Base-by-base conservation (phyloP, 2,888 invertebrate species). In the Amiota communis region DNA sequence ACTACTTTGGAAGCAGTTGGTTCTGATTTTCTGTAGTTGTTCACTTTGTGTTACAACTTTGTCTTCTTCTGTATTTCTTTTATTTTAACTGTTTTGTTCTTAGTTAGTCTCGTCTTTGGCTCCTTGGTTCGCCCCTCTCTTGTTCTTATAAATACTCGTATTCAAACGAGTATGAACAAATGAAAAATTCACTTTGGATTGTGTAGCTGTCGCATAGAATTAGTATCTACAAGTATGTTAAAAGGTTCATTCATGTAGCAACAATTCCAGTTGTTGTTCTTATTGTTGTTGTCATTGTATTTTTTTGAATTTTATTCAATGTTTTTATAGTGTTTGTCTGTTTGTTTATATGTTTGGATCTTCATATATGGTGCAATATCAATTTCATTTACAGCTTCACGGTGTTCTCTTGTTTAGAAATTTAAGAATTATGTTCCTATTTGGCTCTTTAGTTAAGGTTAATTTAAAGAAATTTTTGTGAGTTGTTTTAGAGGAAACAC, bases 191-290 rank as follows among this genome's bases (percentile, higher is more conserved):
- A 81, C 77, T 83, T 77, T 78, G 75, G 75, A 76, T 81, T 81
- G 84, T 83, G 80, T 84, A 76, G 84, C 82, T 84, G 85, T 85
- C 86, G 84, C 85, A 76, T 77, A 85, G 85, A 86, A 85, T 85
- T 85, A 85, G 84, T 85, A 82, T 79, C 81, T 84, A 85, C 85
- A 85, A 86, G 86, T 83, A 82, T 86, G 86, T 81, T 85, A 86
- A 86, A 84, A 85, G 87, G 86, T 84, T 84, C 86, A 84, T 83
- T 84, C 85, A 82, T 84, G 84, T 74, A 71, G 20, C 47, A 71
- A 47, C 71, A 68, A 51, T 71, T 64, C 61, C 46, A 48, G 12
- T 65, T 73, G 63, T 72, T 36, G 36, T 36, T 36, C 36, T 36
- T 36, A 36, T 36, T 36, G 36, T 36, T 36, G 36, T 36, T 36